These are phyloP conservation scores for Polydrusus cervinus DNA, from an alignment of 2,888 invertebrate species.

Conservation along the genomic window DNA sequence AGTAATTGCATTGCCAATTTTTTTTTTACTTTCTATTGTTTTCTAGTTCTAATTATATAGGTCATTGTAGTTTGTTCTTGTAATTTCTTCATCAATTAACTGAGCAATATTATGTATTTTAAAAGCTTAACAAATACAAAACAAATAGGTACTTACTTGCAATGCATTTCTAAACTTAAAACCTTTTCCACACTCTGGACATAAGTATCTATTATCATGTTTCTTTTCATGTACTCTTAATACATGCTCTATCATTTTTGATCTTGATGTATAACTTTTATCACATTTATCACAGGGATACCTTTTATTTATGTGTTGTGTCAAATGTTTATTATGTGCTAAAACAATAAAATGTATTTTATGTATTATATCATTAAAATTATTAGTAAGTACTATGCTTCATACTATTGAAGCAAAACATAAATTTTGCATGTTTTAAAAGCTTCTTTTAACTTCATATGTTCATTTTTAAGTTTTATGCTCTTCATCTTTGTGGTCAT, in stretches of 20 bases:
- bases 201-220: conserved; percentile 28
- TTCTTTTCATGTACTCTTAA: conserved; percentile 31
- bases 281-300: conserved; percentile 27
- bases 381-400: too few species aligned
- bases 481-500: too few species aligned
- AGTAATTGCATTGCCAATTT: too few species aligned
- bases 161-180: conserved; percentile 29
- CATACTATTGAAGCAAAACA: too few species aligned
- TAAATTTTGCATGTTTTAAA: too few species aligned
- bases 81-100: too few species aligned
- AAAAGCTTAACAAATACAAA: background rate
- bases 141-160: conserved; percentile 10
- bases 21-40: too few species aligned
- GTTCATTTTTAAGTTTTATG: too few species aligned
- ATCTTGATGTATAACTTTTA: conserved; percentile 7
- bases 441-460: too few species aligned
- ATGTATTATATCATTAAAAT: too few species aligned
- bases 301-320: conserved; percentile 13
- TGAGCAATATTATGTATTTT: background rate
- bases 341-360: conserved; percentile 15
- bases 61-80: too few species aligned
- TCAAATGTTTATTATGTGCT: conserved; percentile 19
- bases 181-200: conserved; percentile 35
- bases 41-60: too few species aligned
- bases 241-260: conserved; percentile 23